A percentile compares a stretch with the other conserved stretches of the same genome.
These are phyloP conservation scores for Ciona savignyi DNA, from an alignment of 23 tunicate genomes.

Conservation along the genomic window DNA sequence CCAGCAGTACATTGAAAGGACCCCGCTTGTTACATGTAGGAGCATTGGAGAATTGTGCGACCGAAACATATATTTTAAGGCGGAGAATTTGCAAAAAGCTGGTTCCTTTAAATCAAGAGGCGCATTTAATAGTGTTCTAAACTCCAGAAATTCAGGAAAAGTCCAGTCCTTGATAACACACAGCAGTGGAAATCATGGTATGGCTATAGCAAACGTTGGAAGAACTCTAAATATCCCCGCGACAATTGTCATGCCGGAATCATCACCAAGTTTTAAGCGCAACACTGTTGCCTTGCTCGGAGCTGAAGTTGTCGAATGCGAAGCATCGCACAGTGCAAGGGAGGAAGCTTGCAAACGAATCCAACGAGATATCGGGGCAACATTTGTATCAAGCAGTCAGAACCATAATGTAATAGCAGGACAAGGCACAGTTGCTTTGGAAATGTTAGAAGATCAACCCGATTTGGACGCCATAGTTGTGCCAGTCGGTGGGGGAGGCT, in stretches of 20 bases:
- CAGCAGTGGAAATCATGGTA: no score
- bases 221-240: not conserved
- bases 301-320: conserved; percentile 14
- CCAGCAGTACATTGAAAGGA: conserved; percentile 15
- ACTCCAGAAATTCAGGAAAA: no score
- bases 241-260: conserved; percentile 22
- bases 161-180: no score
- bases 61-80: conserved; percentile 20
- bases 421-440: conserved; percentile 28
- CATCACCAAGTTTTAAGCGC: conserved; percentile 12
- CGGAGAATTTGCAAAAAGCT: conserved; percentile 26
- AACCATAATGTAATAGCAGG: conserved; percentile 29
- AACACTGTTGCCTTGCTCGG: conserved; percentile 17
- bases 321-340: conserved; percentile 6
- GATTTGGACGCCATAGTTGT: conserved; percentile 24
- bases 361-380: not conserved
- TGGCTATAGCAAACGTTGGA: conserved; percentile 29
- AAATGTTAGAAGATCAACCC: conserved; percentile 22
- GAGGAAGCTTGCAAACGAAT: conserved; percentile 1
- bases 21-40: conserved; percentile 20
- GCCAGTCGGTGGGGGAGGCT: conserved; percentile 37
- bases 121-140: no score
- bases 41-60: conserved; percentile 12
- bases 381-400: conserved; percentile 8
- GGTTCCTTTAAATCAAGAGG: conserved; percentile 43